Evolutionary conservation across 2,888 invertebrate species (phyloP), one percentile per base, ranked within the genome.

Genomic region (Tuberolachnus salignus): DNA sequence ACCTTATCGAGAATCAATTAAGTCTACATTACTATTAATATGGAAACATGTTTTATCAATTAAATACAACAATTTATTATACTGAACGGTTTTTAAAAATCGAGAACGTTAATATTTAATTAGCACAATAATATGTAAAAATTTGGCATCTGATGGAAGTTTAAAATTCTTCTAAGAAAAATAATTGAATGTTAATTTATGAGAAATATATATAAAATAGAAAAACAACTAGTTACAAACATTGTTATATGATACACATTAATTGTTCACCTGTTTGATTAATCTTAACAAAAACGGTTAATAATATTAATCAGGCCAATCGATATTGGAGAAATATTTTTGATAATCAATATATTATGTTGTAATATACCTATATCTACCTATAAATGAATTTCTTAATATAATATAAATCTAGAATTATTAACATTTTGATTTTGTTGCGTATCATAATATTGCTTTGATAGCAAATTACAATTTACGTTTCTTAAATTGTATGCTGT

Each of bases 91-190:
- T 49, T 34, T 4, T 4, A 26, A 6, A 34, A 34, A 67, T n/a
- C n/a, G 51, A 49, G 42, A 73, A 64, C 53, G 11, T 63, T 73
- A 63, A 73, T 53, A 64, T 64, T 44, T 21, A 46, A 71, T 71
- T 57, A 72, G 34, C 49, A 72, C 34, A 34, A 34, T 34, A 34
- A 34, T 61, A 72, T 49, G 1, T 19, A 53, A 63, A 63, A 74
- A 53, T 26, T 74, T 74, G 73, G 73, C 73, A 51, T n/a, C 21
- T 8, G n/a, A 51, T 51, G 73, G 63, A 64, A 74, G 73, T 53
- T 64, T 23, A 74, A 64, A 64, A 53, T 21, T 34, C 34, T 34
- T 34, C 34, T 4, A 34, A 34, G 34, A 34, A 34, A 34, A 4
- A 34, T n/a, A 34, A 34, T 34, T 34, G 34, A 34, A 34, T 34